Conservation (phyloP, 2,113 vertebrate genomes). For the Myrmecophaga tridactyla region DNA sequence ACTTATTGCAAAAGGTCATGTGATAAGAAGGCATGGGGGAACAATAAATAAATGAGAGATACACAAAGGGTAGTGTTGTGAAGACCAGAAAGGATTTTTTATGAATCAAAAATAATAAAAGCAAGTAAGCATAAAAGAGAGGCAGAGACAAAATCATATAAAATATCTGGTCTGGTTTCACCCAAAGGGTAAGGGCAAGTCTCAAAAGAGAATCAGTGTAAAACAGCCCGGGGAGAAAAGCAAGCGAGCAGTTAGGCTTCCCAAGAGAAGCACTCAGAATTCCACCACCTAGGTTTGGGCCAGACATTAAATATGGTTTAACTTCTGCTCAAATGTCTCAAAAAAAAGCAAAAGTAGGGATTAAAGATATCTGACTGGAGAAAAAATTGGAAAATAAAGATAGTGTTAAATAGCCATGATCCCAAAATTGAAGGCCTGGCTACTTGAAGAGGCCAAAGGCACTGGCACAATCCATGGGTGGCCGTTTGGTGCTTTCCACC, state of each 20-base stretch:
- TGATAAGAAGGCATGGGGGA: background rate
- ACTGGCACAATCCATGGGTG: too few species aligned
- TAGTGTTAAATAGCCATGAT: background rate
- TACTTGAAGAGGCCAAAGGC: background rate
- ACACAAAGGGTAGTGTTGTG: background rate
- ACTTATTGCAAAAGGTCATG: background rate
- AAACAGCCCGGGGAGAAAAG: background rate
- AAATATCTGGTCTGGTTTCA: background rate
- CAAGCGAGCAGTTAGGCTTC: background rate
- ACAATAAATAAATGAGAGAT: background rate
- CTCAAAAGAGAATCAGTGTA: background rate
- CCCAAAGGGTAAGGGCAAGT: background rate
- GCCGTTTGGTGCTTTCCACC: background rate
- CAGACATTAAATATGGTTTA: background rate
- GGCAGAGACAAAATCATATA: background rate
- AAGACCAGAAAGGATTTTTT: background rate
- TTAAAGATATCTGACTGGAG: slow-evolving; percentile 1
- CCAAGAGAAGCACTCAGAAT: background rate
- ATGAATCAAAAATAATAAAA: background rate
- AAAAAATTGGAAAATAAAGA: slow-evolving; percentile 24
- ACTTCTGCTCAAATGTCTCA: background rate
- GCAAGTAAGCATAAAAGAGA: background rate
- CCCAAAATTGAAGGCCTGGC: background rate
- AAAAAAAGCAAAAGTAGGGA: slow-evolving; percentile 7
- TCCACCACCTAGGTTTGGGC: background rate